Evolutionary conservation across 2,888 invertebrate genomes (phyloP).

Genomic region (Aspidapion aeneum): DNA sequence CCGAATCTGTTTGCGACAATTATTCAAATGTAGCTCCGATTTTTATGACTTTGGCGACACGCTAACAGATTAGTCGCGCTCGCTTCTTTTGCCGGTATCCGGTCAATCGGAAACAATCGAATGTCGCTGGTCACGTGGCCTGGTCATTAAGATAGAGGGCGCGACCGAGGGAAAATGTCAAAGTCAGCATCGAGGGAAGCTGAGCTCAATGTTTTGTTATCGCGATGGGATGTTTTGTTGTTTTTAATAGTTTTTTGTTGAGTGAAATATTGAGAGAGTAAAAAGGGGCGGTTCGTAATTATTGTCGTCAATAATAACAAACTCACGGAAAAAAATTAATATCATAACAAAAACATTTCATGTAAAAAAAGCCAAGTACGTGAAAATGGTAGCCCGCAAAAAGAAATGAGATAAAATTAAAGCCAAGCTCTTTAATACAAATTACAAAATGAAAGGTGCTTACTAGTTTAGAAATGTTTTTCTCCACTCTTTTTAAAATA

Average conservation of each 20-base stretch:
- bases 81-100: slow-evolving; percentile 36
- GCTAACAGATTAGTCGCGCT: slow-evolving; percentile 34
- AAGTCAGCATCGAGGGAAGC: neutral
- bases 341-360: no score
- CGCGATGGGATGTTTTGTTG: neutral
- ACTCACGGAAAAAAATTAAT: no score
- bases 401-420: no score
- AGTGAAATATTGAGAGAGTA: neutral
- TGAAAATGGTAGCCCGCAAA: no score
- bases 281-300: neutral
- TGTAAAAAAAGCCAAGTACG: no score
- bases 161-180: slow-evolving; percentile 45
- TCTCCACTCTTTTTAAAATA: no score
- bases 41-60: slow-evolving; percentile 31
- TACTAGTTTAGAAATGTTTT: no score
- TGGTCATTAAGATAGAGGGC: slow-evolving; percentile 45
- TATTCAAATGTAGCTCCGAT: slow-evolving; percentile 35
- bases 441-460: no score
- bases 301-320: no score
- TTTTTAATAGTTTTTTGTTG: neutral
- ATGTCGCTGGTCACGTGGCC: slow-evolving; percentile 43
- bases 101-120: slow-evolving; percentile 45
- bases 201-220: neutral
- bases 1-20: slow-evolving; percentile 28
- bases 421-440: no score